A percentile compares a stretch with the other conserved stretches of the same genome.
Evolutionary conservation across 2,797 vertebrate species (phyloP).

Genomic region (Parauchenoglanis punctatus): DNA sequence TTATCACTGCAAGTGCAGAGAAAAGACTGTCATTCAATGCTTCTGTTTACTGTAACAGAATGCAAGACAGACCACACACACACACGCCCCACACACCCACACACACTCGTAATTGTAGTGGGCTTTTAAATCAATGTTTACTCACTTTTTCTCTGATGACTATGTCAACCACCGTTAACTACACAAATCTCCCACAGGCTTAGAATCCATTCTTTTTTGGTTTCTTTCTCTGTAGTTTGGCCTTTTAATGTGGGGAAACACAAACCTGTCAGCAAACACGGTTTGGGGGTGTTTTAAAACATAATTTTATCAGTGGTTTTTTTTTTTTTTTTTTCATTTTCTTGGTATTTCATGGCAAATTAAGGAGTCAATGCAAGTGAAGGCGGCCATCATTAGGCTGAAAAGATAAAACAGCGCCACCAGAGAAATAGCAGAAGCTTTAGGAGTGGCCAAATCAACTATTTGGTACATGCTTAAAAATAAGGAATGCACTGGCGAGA

Average conservation of each 20-base stretch:
- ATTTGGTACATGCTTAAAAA: no score
- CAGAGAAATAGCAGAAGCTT: no score
- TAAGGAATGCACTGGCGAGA: no score
- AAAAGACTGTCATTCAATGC: constrained; percentile 32
- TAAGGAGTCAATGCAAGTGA: no score
- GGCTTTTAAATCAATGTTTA: constrained; percentile 42
- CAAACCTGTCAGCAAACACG: background rate
- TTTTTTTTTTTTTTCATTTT: background rate
- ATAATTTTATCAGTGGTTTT: background rate
- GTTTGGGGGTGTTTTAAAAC: no score
- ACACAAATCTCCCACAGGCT: constrained; percentile 8
- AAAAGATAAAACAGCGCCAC: no score
- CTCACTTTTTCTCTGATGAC: constrained; percentile 34
- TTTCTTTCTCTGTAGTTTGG: background rate
- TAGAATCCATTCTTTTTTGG: constrained; percentile 1
- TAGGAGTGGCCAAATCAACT: no score
- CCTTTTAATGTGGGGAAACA: background rate
- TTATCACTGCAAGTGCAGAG: constrained; percentile 50
- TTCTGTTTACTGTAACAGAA: constrained; percentile 41
- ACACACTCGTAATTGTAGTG: constrained; percentile 39
- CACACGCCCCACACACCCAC: constrained; percentile 38
- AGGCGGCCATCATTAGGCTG: no score
- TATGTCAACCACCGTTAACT: constrained; percentile 11
- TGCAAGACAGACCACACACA: constrained; percentile 67
- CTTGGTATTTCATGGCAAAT: no score